phyloP scores from a whole-genome alignment of 2,888 invertebrate genomes.

The Blastobasis adustella region DNA sequence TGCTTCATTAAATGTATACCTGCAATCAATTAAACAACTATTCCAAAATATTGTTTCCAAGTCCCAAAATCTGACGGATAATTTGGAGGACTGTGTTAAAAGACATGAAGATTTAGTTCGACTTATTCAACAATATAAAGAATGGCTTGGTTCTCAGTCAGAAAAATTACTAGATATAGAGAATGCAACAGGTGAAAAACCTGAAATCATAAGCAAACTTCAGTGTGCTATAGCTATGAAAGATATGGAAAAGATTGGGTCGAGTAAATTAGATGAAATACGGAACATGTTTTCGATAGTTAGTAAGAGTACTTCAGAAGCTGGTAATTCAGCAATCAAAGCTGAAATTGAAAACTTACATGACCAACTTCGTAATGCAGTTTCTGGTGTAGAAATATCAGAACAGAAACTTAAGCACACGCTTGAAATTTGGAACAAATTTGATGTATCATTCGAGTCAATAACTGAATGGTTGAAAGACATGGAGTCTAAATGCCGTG shows the following conservation, averaged over 20 bases:
- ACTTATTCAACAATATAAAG: conserved; percentile 83
- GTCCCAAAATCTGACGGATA: conserved; percentile 88
- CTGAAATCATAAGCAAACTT: conserved; percentile 84
- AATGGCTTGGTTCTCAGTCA: conserved; percentile 87
- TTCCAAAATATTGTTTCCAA: conserved; percentile 91
- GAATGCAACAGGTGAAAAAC: conserved; percentile 88
- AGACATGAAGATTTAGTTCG: conserved; percentile 88
- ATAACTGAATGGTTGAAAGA: conserved; percentile 91
- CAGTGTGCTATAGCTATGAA: conserved; percentile 78
- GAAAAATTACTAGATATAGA: conserved; percentile 88
- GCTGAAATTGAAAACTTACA: conserved; percentile 83
- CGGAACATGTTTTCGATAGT: conserved; percentile 79
- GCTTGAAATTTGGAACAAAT: conserved; percentile 89
- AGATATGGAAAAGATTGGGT: conserved; percentile 78
- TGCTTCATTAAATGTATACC: conserved; percentile 87
- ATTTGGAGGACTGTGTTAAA: conserved; percentile 89
- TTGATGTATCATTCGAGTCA: conserved; percentile 86
- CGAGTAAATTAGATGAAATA: conserved; percentile 79
- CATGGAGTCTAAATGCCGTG: conserved; percentile 88
- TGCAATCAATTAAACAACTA: conserved; percentile 90
- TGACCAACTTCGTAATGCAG: conserved; percentile 78
- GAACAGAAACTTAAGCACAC: conserved; percentile 84
- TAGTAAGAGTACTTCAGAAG: conserved; percentile 85
- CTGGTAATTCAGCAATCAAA: conserved; percentile 83
- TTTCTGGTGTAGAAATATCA: conserved; percentile 79